phyloP scores from a whole-genome alignment of 2,888 invertebrate genomes.

The Notocelia uddmanniana region DNA sequence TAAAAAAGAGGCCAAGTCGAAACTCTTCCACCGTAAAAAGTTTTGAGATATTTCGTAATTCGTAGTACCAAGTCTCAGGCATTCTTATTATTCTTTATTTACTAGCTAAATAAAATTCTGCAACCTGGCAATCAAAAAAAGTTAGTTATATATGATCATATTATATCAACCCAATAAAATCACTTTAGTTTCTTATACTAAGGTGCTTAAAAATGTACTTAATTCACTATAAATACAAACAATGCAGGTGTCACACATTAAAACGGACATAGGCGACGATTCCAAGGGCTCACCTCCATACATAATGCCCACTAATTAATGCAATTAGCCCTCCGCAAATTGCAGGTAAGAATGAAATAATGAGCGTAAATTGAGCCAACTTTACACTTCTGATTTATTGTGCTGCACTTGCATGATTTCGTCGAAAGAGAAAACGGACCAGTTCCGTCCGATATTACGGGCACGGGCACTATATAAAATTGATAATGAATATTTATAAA shows the following conservation, averaged over 20 bases:
- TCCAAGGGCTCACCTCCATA: slow-evolving; percentile 70
- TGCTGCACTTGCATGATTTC: slow-evolving; percentile 81
- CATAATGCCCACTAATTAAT: slow-evolving; percentile 83
- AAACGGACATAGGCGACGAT: slow-evolving; percentile 64
- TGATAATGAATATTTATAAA: slow-evolving; percentile 85
- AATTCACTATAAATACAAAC: slow-evolving; percentile 7
- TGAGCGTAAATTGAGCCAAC: slow-evolving; percentile 84
- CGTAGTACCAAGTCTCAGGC: no score
- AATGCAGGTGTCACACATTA: slow-evolving; percentile 49
- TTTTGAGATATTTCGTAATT: no score
- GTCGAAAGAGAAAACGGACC: slow-evolving; percentile 85
- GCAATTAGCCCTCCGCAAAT: slow-evolving; percentile 84
- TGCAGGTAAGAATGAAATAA: slow-evolving; percentile 82
- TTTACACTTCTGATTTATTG: slow-evolving; percentile 86
- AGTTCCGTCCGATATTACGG: slow-evolving; percentile 78
- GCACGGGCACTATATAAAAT: slow-evolving; percentile 73
- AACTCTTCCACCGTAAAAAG: no score
- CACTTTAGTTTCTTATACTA: neutral
- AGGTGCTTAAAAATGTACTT: neutral
- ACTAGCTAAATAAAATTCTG: no score
- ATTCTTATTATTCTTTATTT: no score
- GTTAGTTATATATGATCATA: no score
- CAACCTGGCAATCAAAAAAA: no score
- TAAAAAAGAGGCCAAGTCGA: no score
- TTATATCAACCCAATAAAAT: neutral